A percentile compares a stretch with the other conserved stretches of the same genome.
phyloP scores from a whole-genome alignment of 2,888 invertebrate genomes.

The Dryadula phaetusa region DNA sequence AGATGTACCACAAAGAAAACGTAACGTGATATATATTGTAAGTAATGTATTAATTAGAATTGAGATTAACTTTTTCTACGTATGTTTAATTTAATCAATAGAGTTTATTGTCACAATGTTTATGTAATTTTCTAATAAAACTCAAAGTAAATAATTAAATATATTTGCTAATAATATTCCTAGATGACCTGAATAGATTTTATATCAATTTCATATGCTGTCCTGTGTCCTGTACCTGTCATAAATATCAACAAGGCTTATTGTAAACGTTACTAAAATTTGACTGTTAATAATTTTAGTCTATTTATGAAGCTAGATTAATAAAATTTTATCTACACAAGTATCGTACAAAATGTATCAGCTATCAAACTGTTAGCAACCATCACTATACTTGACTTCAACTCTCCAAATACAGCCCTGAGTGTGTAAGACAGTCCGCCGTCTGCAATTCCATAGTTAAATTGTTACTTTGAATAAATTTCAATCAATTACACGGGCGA shows the following conservation, averaged over 20 bases:
- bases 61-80: too few species aligned
- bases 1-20: conserved; percentile 46
- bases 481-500: conserved; percentile 74
- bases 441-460: conserved; percentile 56
- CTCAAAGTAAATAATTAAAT: too few species aligned
- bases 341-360: neutral
- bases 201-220: too few species aligned
- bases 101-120: too few species aligned
- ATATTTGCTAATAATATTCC: too few species aligned
- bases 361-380: neutral
- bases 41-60: too few species aligned
- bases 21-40: neutral
- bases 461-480: conserved; percentile 74
- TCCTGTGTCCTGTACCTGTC: too few species aligned
- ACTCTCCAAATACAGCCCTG: conserved; percentile 48
- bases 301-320: neutral
- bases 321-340: neutral
- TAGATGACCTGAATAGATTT: too few species aligned
- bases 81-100: too few species aligned
- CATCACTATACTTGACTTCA: conserved; percentile 9
- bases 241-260: neutral
- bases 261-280: neutral
- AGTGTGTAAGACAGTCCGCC: conserved; percentile 53
- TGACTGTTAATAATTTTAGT: neutral
- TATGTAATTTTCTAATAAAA: too few species aligned